Base-by-base conservation (phyloP, 2,888 invertebrate species). In the Microctonus hyperodae region DNA sequence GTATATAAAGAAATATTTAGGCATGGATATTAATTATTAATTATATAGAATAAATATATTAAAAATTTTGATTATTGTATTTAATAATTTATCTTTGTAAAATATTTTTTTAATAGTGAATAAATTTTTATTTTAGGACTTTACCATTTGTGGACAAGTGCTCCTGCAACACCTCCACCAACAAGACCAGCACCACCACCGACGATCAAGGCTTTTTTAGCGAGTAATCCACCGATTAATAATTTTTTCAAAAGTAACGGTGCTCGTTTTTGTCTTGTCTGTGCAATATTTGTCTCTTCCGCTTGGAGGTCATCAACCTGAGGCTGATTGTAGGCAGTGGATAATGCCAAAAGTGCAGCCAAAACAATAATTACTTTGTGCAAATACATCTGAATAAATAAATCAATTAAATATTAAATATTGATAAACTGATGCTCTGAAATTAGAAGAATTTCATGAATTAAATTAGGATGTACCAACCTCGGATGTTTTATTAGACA, bases 81-180 rank as follows among this genome's bases (percentile, higher is more conserved):
- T n/a, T n/a, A n/a, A n/a, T n/a, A n/a, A n/a, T n/a, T n/a, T n/a
- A n/a, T n/a, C n/a, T n/a, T n/a, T n/a, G n/a, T n/a, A n/a, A n/a
- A n/a, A n/a, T n/a, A n/a, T n/a, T n/a, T n/a, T n/a, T n/a, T n/a
- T 10, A n/a, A 60, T 20, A 53, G 16, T 33, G 25, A 31, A 13
- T 35, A 31, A 48, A 9, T 48, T 48, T 11, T 20, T 65, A 57
- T 28, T 28, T 23, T 74, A 9, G 0, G 13, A 3, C n/a, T 75
- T 76, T 25, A 78, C 79, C 64, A 33, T 65, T 75, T 78, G 28
- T 70, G 69, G n/a, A 72, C 72, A 10, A 79, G 68, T 11, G 75
- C 74, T 35, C 71, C 74, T 0, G 77, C 20, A 6, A 69, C 2
- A 25, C 75, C 76, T 5, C 71, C 74, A 0, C 77, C 78, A 1